Base-by-base conservation (phyloP, 2,797 vertebrate species). In the Graptemys geographica region DNA sequence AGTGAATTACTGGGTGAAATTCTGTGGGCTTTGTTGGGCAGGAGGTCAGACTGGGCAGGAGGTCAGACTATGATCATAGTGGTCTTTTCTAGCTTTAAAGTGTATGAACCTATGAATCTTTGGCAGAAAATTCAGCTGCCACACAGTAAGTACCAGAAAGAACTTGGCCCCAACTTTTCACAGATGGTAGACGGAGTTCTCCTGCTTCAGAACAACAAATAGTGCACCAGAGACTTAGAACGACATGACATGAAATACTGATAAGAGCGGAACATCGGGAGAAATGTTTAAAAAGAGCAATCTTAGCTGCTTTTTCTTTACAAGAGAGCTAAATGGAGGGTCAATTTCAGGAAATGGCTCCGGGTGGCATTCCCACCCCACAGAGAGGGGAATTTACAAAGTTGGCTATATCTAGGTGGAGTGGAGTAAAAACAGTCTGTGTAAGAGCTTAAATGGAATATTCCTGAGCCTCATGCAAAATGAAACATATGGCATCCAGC, bases 401-500 rank as follows among this genome's bases (percentile, higher is more conserved):
- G 18, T 10, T 53, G 12, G 8, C 82, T 82, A 55, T 74, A 72
- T 55, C 52, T 80, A 87, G 86, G 81, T 92, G 92, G 93, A 88
- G 5, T 84, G 79, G 52, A 96, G 44, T 31, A 95, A 95, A 94
- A 96, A 88, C 44, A 9, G 93, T 93, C 59, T 83, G 49, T 74
- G 11, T 88, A 88, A 95, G 74, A 90, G 57, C 88, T 94, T 90
- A 95, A 95, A 92, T 74, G 79, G 37, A 92, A 89, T 81, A 92
- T 88, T 93, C 83, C 74, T 95, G 86, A 91, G 86, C 86, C 62
- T 92, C 89, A 90, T 92, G 65, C 59, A 94, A 95, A 97, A 89
- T 95, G 93, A 96, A 97, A 94, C 93, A 96, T 94, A 96, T 95
- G 97, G 94, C 95, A 96, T 87, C 94, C 90, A 96, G 91, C 90